A percentile compares a stretch with the other conserved stretches of the same genome.
Evolutionary conservation across 2,797 vertebrate genomes (phyloP).

Genomic region (Rhabdomys pumilio): DNA sequence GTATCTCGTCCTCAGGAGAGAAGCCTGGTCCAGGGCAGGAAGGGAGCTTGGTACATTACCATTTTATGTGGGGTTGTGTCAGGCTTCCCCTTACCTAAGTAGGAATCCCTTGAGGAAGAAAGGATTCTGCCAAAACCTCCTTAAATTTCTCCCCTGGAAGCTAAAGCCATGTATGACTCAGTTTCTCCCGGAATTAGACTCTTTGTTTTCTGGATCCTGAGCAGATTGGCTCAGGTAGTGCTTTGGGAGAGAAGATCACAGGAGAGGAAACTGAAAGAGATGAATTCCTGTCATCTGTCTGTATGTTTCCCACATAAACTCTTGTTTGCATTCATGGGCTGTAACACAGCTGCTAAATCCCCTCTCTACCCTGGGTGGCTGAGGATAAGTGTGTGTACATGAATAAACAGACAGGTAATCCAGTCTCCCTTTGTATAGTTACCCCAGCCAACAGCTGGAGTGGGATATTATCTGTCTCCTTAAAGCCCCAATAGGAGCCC

Average conservation of each 20-base stretch:
- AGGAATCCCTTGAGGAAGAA: background rate
- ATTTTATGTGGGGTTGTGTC: background rate
- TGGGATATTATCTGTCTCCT: conserved; percentile 89
- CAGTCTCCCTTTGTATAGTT: conserved; percentile 86
- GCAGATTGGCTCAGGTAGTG: background rate
- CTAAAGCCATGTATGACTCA: background rate
- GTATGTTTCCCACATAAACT: conserved; percentile 65
- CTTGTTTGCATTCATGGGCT: background rate
- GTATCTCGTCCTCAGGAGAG: background rate
- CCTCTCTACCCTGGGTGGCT: conserved; percentile 75
- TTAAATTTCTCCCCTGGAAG: background rate
- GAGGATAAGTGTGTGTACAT: conserved; percentile 82
- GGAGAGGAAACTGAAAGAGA: conserved; percentile 69
- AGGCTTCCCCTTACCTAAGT: background rate
- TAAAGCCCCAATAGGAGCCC: conserved; percentile 89
- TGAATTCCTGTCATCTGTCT: conserved; percentile 34
- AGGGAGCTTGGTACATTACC: background rate
- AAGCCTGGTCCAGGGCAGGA: background rate
- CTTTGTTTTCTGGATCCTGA: no score
- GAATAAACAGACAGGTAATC: conserved; percentile 87
- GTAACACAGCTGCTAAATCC: conserved; percentile 74
- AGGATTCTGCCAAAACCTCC: background rate
- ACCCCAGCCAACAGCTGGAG: conserved; percentile 89
- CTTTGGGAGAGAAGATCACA: conserved; percentile 60
- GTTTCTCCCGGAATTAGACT: rapidly evolving